Evolutionary conservation across 2,113 vertebrate genomes (phyloP).

Genomic region (Gallinago paraguaiae): DNA sequence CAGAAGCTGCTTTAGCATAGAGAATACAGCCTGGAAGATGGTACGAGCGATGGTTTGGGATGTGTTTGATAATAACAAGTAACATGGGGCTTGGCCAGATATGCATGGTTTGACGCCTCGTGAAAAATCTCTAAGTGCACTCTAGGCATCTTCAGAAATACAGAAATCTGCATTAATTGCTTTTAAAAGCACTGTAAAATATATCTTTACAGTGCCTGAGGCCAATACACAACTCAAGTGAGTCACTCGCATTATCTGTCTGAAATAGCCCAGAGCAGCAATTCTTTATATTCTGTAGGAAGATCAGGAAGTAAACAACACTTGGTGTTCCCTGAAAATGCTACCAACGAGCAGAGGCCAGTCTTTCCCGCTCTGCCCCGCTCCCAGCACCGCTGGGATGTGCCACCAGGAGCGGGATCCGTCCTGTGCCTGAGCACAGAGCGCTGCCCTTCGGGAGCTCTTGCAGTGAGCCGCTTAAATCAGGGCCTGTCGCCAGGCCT

Average conservation of each 20-base stretch:
- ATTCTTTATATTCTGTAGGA: conserved; percentile 21
- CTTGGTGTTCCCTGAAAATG: conserved; percentile 13
- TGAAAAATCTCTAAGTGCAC: conserved; percentile 6
- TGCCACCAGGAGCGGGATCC: background rate
- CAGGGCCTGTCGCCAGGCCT: background rate
- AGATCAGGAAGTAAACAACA: conserved; percentile 41
- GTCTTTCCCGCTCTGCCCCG: background rate
- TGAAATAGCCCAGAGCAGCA: conserved; percentile 30
- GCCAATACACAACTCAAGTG: conserved; percentile 4
- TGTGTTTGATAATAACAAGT: background rate
- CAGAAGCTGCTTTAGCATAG: background rate
- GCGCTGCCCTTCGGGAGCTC: background rate
- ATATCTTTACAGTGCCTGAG: background rate
- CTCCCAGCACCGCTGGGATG: background rate
- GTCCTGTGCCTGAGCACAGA: background rate
- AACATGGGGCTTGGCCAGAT: background rate
- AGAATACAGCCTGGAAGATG: background rate
- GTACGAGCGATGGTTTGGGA: background rate
- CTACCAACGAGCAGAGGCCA: background rate
- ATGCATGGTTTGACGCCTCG: background rate
- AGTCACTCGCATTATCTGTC: conserved; percentile 20
- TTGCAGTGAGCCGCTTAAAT: conserved; percentile 42
- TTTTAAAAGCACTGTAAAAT: conserved; percentile 25
- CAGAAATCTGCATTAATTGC: conserved; percentile 9
- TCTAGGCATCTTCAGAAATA: background rate